These are phyloP conservation scores for Origma solitaria DNA, from an alignment of 2,113 vertebrate species.

Conservation along the genomic window DNA sequence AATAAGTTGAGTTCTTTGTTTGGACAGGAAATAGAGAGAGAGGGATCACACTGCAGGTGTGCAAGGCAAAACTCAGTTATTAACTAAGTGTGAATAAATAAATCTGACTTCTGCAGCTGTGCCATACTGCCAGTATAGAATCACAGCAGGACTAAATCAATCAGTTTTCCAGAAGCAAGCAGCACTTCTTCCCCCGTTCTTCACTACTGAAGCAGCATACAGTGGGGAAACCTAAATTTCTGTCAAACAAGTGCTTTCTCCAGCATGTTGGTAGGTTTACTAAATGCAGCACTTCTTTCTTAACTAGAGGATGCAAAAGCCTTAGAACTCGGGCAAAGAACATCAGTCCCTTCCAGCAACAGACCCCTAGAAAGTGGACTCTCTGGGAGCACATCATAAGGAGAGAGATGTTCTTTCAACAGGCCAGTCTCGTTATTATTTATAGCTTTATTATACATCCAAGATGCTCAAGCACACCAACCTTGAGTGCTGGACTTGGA, in stretches of 20 bases:
- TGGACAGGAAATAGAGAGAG: background rate
- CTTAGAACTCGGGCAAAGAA: background rate
- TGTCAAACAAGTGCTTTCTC: background rate
- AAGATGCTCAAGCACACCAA: background rate
- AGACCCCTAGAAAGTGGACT: background rate
- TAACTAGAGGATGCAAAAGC: background rate
- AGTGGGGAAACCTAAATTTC: rapidly evolving
- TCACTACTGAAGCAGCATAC: background rate
- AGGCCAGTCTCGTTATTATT: background rate
- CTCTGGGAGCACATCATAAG: background rate
- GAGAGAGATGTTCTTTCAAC: background rate
- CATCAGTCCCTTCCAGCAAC: background rate
- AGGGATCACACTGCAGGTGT: background rate
- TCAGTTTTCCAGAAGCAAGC: background rate
- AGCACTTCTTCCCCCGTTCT: background rate
- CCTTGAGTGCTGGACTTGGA: background rate
- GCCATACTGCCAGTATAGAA: background rate
- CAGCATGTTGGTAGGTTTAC: background rate
- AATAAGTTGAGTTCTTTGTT: background rate
- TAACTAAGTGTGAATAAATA: background rate
- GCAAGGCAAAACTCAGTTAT: background rate
- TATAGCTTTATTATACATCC: background rate
- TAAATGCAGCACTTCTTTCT: background rate
- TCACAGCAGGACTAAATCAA: background rate
- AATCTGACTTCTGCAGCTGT: background rate